Percentiles rank a stretch among this genome's conserved stretches.
Evolutionary conservation across 2,888 invertebrate species (phyloP).

Genomic region (Yponomeuta plumbellus): DNA sequence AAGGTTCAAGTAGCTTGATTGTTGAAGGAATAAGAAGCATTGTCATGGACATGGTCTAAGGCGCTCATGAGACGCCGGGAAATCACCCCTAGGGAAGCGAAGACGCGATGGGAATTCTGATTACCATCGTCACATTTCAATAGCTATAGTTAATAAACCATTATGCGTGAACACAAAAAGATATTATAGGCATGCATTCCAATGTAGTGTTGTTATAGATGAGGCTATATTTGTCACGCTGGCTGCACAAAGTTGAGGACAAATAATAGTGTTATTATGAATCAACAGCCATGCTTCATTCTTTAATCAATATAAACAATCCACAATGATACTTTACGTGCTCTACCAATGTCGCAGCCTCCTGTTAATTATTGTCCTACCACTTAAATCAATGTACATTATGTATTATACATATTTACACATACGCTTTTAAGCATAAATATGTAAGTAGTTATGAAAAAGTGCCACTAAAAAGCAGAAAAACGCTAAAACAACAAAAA

Average conservation of each 20-base stretch:
- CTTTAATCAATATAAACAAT: neutral
- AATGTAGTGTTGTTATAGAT: neutral
- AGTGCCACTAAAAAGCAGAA: too few species aligned
- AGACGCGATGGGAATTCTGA: slow-evolving; percentile 59
- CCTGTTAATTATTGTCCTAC: too few species aligned
- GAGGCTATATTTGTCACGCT: neutral
- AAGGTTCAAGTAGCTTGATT: neutral
- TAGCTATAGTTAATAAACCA: slow-evolving; percentile 50
- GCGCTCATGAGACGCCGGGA: slow-evolving; percentile 39
- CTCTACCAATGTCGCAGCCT: neutral
- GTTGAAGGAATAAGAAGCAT: slow-evolving; percentile 52
- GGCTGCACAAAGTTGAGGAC: too few species aligned
- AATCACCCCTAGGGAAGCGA: slow-evolving; percentile 50
- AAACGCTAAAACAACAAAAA: too few species aligned
- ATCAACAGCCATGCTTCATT: neutral
- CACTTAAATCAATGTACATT: too few species aligned
- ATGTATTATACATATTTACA: too few species aligned
- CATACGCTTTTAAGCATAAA: too few species aligned
- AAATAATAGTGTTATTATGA: neutral
- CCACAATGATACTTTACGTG: neutral
- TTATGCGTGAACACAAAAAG: slow-evolving; percentile 29
- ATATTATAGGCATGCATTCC: slow-evolving; percentile 5
- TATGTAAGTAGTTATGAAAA: too few species aligned
- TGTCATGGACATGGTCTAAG: slow-evolving; percentile 58
- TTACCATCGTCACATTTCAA: slow-evolving; percentile 53